These are phyloP conservation scores for Spodoptera exigua DNA, from an alignment of 2,888 invertebrate genomes.

Conservation along the genomic window DNA sequence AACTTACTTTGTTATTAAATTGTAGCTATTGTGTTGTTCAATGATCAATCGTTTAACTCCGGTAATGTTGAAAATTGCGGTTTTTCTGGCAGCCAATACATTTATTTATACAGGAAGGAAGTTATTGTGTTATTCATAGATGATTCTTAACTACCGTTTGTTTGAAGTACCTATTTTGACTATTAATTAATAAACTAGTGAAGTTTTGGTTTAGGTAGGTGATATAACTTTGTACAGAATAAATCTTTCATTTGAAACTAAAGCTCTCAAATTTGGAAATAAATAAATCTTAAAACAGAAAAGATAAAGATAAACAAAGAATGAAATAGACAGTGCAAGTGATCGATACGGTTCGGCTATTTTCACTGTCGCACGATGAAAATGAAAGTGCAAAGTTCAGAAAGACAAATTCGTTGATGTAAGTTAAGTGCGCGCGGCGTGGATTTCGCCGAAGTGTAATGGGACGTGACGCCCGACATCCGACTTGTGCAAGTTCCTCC, in stretches of 20 bases:
- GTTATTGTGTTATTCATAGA: neutral
- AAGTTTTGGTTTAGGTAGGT: conserved; percentile 1
- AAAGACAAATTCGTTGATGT: conserved; percentile 62
- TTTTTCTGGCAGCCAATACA: neutral
- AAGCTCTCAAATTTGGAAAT: neutral
- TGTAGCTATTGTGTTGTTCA: too few species aligned
- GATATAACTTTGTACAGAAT: too few species aligned
- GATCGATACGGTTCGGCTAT: conserved; percentile 42
- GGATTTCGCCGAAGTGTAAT: conserved; percentile 77
- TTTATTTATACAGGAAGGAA: conserved; percentile 25
- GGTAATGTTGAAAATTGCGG: conserved; percentile 4
- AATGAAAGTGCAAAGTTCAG: conserved; percentile 72
- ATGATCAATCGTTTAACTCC: too few species aligned
- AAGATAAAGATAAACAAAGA: conserved; percentile 15
- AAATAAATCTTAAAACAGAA: conserved; percentile 6
- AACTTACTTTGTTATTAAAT: conserved; percentile 22
- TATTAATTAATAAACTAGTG: neutral
- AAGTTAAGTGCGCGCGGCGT: conserved; percentile 58
- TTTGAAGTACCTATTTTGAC: neutral
- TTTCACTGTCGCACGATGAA: conserved; percentile 63
- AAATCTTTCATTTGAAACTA: conserved; percentile 3
- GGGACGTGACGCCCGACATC: conserved; percentile 77
- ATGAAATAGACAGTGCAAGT: conserved; percentile 46
- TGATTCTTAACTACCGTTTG: neutral
- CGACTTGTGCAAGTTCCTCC: conserved; percentile 76